A percentile compares a stretch with the other conserved stretches of the same genome.
These are phyloP conservation scores for Anhinga rufa DNA, from an alignment of 2,113 vertebrate genomes.

Conservation along the genomic window DNA sequence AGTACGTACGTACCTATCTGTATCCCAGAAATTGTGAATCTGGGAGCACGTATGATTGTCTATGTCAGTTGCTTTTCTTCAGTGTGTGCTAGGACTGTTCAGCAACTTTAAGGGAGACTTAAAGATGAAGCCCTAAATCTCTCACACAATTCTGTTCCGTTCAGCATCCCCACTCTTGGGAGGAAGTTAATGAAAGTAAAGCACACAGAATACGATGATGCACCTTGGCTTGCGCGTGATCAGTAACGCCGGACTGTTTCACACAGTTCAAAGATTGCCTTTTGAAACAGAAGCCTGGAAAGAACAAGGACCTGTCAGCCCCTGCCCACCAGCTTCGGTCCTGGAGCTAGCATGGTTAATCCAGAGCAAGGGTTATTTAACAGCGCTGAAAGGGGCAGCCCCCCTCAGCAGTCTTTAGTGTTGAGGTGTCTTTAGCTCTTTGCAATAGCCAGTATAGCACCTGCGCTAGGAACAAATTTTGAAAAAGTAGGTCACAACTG, in stretches of 20 bases:
- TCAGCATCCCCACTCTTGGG: not conserved
- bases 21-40: not conserved
- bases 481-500: slow-evolving; percentile 26
- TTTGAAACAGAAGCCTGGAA: not conserved
- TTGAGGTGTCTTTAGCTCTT: not conserved
- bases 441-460: not conserved
- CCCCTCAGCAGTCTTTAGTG: not conserved
- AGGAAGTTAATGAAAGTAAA: not conserved
- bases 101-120: not conserved
- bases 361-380: not conserved
- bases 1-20: not conserved
- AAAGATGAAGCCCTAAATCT: not conserved
- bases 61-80: not conserved
- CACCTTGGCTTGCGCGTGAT: not conserved
- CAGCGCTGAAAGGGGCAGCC: not conserved
- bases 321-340: not conserved
- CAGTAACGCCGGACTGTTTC: not conserved
- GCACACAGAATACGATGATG: not conserved
- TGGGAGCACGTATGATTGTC: not conserved
- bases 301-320: not conserved
- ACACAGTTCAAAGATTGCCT: not conserved
- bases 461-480: not conserved
- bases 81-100: not conserved
- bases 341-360: not conserved
- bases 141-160: not conserved